Conservation (phyloP, 2,888 invertebrate species). For the Philonicus albiceps region DNA sequence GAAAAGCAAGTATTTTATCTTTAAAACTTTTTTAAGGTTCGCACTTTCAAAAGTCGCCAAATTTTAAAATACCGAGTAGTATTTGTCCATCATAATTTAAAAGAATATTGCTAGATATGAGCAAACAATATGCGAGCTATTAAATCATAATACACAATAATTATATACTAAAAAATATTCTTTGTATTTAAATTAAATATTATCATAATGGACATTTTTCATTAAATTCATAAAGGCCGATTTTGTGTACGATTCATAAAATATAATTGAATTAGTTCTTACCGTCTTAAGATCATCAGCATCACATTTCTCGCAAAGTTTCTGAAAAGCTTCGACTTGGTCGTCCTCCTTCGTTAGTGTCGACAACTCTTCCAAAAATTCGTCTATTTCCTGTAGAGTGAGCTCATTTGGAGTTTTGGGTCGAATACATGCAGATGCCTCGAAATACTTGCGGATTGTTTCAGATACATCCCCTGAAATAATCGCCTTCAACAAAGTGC, state of each 20-base stretch:
- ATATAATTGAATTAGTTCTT: background rate
- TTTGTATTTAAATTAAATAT: too few relatives aligned
- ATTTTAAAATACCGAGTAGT: too few relatives aligned
- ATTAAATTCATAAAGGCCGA: too few relatives aligned
- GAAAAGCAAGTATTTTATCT: background rate
- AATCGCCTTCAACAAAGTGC: background rate
- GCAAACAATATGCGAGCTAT: too few relatives aligned
- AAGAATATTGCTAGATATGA: too few relatives aligned
- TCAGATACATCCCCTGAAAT: constrained; percentile 80
- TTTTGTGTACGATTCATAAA: too few relatives aligned
- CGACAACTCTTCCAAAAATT: constrained; percentile 76
- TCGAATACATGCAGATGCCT: constrained; percentile 67
- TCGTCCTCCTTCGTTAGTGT: constrained; percentile 86
- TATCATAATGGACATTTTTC: too few relatives aligned
- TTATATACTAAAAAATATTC: too few relatives aligned
- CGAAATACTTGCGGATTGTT: constrained; percentile 81
- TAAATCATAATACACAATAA: too few relatives aligned
- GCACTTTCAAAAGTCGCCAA: too few relatives aligned
- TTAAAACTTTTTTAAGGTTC: background rate
- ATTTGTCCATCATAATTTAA: too few relatives aligned
- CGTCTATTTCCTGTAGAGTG: constrained; percentile 79
- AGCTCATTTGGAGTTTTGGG: constrained; percentile 75
- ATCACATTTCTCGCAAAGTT: constrained; percentile 79
- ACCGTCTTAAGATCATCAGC: constrained; percentile 82
- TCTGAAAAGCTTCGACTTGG: constrained; percentile 78